Conservation (phyloP, 2,888 invertebrate genomes). For the Drosophila nr. medialis region DNA sequence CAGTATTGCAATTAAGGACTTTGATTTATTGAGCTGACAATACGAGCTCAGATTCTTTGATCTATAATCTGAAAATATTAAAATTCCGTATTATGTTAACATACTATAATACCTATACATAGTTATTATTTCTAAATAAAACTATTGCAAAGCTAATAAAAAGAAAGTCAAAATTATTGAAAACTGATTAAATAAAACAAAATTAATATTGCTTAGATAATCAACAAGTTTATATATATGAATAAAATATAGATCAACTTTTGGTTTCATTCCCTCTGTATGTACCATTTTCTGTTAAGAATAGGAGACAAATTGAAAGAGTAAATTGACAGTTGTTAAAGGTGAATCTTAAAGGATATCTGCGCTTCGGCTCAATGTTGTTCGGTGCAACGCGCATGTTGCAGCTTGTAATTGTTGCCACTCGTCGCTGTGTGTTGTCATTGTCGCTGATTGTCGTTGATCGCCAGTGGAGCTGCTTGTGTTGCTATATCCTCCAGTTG, state of each 20-base stretch:
- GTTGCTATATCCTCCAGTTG: conserved; percentile 62
- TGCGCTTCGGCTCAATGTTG: conserved; percentile 4
- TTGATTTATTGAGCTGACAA: neutral
- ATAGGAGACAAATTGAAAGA: neutral
- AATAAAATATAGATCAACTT: too few species aligned
- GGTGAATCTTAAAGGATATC: conserved; percentile 17
- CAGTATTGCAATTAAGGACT: neutral
- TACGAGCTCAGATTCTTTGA: neutral
- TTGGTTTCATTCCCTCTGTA: neutral
- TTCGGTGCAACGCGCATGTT: conserved; percentile 13
- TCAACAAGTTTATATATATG: too few species aligned
- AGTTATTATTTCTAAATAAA: neutral
- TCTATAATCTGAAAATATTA: neutral
- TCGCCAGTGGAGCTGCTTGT: conserved; percentile 28
- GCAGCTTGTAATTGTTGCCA: conserved; percentile 69
- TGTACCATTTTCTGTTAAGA: neutral
- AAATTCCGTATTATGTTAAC: too few species aligned
- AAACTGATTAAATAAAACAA: neutral
- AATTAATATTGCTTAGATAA: neutral
- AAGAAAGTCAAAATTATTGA: neutral
- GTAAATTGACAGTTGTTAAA: neutral
- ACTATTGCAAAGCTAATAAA: too few species aligned
- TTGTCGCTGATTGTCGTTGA: conserved; percentile 29
- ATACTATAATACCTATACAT: neutral
- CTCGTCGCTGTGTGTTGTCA: conserved; percentile 45